Evolutionary conservation across 2,113 vertebrate species (phyloP), one percentile per base, ranked within the genome.

Genomic region (Megaptera novaeangliae): DNA sequence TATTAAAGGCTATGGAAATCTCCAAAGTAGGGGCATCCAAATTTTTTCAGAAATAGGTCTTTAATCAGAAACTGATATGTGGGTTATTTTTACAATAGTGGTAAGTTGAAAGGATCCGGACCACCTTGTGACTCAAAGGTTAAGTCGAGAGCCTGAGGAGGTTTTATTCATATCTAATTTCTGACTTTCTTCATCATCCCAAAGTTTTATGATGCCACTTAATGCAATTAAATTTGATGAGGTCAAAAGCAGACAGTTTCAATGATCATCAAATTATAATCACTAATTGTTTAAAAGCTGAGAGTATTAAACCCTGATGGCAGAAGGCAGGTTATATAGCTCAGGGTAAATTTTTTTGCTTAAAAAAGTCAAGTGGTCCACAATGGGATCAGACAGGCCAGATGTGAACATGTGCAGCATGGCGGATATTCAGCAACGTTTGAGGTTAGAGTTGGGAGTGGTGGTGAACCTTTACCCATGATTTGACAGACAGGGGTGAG

Each of bases 211-310:
- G 85, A 81, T 80, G 63, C 17, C 46, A 83, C 12, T 77, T 61
- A 78, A 61, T n/a, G 18, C 39, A 82, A 41, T 66, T 80, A 85
- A 85, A 92, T 92, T 83, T 88, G 36, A 91, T 91, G 36, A 80
- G 39, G 29, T 61, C 64, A 90, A 96, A 95, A 86, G 59, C 10
- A 94, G 8, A 83, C 46, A 41, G 17, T 81, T 95, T 74, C 8
- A 92, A 63, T 95, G 75, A 78, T 83, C 39, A 94, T 72, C 23
- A 52, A 84, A 49, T 83, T 91, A 63, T 90, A 84, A 68, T 81
- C 64, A 66, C 18, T 36, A 68, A 91, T 29, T 46, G 36, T 68
- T 77, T 95, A 46, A 59, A 94, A 75, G 29, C 46, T 13, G 49
- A 95, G 69, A 15, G 0, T 86, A 68, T 91, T 59, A 77, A 84